A percentile compares a stretch with the other conserved stretches of the same genome.
Evolutionary conservation across 2,113 vertebrate species (phyloP).

Genomic region (Lophotis ruficrista): DNA sequence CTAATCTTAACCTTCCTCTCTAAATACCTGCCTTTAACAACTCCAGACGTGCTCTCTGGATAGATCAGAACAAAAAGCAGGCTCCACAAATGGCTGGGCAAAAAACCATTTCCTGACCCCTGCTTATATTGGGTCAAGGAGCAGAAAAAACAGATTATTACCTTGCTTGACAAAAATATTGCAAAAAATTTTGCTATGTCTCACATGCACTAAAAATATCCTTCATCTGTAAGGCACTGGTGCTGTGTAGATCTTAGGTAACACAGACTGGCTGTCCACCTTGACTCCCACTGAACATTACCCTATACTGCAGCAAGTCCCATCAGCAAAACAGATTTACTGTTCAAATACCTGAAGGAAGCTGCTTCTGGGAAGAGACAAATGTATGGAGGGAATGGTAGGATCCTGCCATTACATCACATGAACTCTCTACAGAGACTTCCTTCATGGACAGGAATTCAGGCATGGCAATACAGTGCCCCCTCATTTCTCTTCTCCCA

Average conservation of each 20-base stretch:
- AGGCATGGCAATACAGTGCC: neutral
- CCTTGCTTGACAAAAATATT: neutral
- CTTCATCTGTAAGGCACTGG: neutral
- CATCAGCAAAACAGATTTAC: neutral
- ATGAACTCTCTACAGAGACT: neutral
- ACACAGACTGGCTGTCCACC: neutral
- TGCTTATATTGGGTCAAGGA: accelerated
- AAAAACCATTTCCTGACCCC: accelerated
- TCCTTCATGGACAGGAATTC: neutral
- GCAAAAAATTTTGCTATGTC: neutral
- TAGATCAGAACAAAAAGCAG: neutral
- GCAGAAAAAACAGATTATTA: neutral
- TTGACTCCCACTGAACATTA: neutral
- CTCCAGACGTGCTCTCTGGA: neutral
- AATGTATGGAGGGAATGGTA: neutral
- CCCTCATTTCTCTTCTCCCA: neutral
- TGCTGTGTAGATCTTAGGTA: neutral
- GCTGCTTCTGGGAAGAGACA: neutral
- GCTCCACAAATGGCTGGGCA: neutral
- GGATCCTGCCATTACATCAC: neutral
- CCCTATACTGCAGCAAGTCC: neutral
- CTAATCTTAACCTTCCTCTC: neutral
- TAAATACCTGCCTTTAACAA: neutral
- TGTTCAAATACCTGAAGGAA: neutral
- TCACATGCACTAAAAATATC: neutral